These are phyloP conservation scores for Takifugu flavidus DNA, from an alignment of 2,113 vertebrate species.

Conservation along the genomic window DNA sequence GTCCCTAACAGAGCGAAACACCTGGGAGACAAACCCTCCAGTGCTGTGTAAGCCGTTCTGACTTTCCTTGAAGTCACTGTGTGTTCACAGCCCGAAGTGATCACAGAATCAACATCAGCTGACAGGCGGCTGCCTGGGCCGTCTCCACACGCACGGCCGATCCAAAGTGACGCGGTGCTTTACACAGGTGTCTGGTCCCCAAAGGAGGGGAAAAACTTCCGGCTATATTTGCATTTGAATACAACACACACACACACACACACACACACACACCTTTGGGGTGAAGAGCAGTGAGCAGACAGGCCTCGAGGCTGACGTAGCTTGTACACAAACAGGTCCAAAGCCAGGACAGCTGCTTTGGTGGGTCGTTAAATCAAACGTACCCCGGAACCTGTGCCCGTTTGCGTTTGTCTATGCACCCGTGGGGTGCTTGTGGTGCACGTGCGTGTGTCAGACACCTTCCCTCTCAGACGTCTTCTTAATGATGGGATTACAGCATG, in stretches of 20 bases:
- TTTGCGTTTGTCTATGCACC: background rate
- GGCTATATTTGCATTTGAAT: slow-evolving; percentile 62
- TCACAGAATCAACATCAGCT: slow-evolving; percentile 35
- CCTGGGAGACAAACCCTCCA: too few relatives aligned
- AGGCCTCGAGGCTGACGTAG: slow-evolving; percentile 33
- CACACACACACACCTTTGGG: slow-evolving; percentile 10
- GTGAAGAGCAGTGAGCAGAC: slow-evolving; percentile 17
- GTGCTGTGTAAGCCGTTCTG: too few relatives aligned
- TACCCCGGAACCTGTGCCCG: slow-evolving; percentile 1
- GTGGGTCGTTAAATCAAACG: slow-evolving; percentile 34
- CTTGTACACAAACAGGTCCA: slow-evolving; percentile 43
- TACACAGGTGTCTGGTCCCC: slow-evolving; percentile 58
- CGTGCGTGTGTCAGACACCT: slow-evolving; percentile 5
- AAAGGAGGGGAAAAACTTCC: slow-evolving; percentile 27
- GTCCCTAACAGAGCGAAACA: too few relatives aligned
- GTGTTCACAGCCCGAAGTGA: slow-evolving; percentile 24
- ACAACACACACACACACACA: slow-evolving; percentile 15
- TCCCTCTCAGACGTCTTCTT: slow-evolving; percentile 46
- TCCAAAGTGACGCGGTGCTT: slow-evolving; percentile 46
- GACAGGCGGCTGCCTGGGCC: slow-evolving; percentile 20
- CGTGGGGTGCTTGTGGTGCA: background rate
- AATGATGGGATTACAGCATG: slow-evolving; percentile 64
- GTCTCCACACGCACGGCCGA: slow-evolving; percentile 15
- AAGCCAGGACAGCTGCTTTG: slow-evolving; percentile 30
- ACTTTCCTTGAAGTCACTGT: slow-evolving; percentile 19